These are phyloP conservation scores for Drosophila pseudoobscura DNA, from an alignment of 1,140 invertebrate genomes.

Conservation along the genomic window DNA sequence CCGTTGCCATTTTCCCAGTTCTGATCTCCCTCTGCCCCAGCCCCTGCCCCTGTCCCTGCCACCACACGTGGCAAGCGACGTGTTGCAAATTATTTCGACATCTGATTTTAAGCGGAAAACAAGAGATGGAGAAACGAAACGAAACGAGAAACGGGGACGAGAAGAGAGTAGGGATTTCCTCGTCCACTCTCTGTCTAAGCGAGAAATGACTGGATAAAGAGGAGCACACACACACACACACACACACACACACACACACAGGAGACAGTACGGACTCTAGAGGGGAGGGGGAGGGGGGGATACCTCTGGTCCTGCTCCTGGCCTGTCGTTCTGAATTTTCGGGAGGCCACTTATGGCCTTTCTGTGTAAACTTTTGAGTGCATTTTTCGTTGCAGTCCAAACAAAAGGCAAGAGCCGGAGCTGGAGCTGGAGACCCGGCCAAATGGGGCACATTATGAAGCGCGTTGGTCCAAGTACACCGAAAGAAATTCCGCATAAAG, in stretches of 20 bases:
- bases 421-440: constrained; percentile 18
- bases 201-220: constrained; percentile 73
- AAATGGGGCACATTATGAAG: constrained; percentile 60
- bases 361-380: constrained; percentile 81
- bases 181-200: constrained; percentile 60
- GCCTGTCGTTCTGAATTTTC: constrained; percentile 12
- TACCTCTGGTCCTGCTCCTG: not conserved
- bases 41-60: not conserved
- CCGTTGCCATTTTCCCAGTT: constrained; percentile 1
- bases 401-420: constrained; percentile 61
- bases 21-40: constrained; percentile 2
- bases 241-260: not conserved
- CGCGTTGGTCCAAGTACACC: constrained; percentile 24
- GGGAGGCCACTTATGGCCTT: constrained; percentile 72
- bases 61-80: constrained; percentile 62
- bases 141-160: constrained; percentile 5
- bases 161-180: constrained; percentile 45
- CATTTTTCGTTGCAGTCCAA: constrained; percentile 75
- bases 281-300: too few relatives aligned
- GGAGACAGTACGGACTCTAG: constrained; percentile 11
- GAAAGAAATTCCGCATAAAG: not conserved
- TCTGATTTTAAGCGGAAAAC: constrained; percentile 82
- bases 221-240: constrained; percentile 23
- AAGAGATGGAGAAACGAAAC: constrained; percentile 57
- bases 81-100: constrained; percentile 82